Percentiles rank a stretch among this genome's conserved stretches.
phyloP scores from a whole-genome alignment of 2,113 vertebrate genomes.

The Patagioenas fasciata region DNA sequence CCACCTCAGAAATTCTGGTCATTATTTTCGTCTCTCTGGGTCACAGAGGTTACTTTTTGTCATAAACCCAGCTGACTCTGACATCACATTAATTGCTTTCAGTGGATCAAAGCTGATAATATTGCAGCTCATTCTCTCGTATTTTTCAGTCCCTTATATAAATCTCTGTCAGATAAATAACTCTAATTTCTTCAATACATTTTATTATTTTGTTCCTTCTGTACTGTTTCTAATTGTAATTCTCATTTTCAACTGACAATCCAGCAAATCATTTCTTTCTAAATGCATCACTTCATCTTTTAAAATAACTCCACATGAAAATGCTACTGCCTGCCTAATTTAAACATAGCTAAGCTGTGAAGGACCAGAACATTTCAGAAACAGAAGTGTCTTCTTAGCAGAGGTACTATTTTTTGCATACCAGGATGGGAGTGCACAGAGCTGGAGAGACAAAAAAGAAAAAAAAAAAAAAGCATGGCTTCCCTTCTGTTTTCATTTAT shows the following conservation, averaged over 20 bases:
- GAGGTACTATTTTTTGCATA: background rate
- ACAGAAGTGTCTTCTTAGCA: background rate
- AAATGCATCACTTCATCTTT: background rate
- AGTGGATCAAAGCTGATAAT: background rate
- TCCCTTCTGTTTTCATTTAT: background rate
- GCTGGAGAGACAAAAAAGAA: background rate
- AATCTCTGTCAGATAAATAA: background rate
- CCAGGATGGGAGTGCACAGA: background rate
- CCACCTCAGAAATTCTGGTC: background rate
- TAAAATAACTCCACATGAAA: background rate
- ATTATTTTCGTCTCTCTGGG: slow-evolving; percentile 9
- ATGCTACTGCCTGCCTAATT: background rate
- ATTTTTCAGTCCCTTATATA: background rate
- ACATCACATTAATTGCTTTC: slow-evolving; percentile 17
- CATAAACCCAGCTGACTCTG: slow-evolving; percentile 2
- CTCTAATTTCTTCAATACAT: background rate
- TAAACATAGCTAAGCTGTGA: background rate
- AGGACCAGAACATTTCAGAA: background rate
- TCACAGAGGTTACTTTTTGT: slow-evolving; percentile 20
- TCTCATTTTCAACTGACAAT: background rate
- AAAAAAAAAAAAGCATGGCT: background rate
- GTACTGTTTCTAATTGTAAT: background rate
- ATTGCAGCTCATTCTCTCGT: background rate
- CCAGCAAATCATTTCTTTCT: background rate
- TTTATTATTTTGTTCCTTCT: background rate